Base-by-base conservation (phyloP, 2,797 vertebrate species). In the Rhadinocentrus ornatus region DNA sequence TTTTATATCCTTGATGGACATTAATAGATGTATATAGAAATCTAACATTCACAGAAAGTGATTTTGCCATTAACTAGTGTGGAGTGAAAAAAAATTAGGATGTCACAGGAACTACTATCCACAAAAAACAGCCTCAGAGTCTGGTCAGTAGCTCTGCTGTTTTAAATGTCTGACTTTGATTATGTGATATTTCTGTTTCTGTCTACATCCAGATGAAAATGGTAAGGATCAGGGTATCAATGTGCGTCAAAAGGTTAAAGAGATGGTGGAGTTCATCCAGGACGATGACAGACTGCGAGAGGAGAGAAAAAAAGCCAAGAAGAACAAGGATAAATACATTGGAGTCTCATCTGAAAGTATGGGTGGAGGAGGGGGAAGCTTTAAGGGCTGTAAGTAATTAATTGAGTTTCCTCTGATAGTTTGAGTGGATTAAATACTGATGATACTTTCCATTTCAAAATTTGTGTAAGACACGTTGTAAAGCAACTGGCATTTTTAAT, bases 271-370 rank as follows among this genome's bases (percentile, higher is more conserved):
- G 86, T 99, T 99, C 77, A 95, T 97, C 73, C 98, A 99, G 86
- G 98, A 99, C 2, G 98, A 99, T 4, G 98, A 99, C 86, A 93
- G 96, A 70, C 94, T 99, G 63, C 94, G 97, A 79, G 98, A 99
- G 75, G 98, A 99, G 86, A 94, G 97, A 83, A 99, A 99, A 93
- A 99, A 99, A 88, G 98, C 98, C 18, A 99, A 99, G 94, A 99
- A 98, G 92, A 99, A 98, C 94, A 99, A 99, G 93, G 98, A 99
- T 89, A 99, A 99, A 94, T 99, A 99, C 62, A 95, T 99, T 37
- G 97, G 98, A 5, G 97, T 99, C 71, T 99, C 98, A 61, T 99
- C 97, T 0, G 96, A 98, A 88, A 96, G 94, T 86, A 95, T 96
- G 80, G 96, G 95, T 6, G 91, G 83, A 46, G 81, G 78, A 60